These are phyloP conservation scores for Xenopus tropicalis DNA, from an alignment of 2,113 vertebrate genomes.

Conservation along the genomic window DNA sequence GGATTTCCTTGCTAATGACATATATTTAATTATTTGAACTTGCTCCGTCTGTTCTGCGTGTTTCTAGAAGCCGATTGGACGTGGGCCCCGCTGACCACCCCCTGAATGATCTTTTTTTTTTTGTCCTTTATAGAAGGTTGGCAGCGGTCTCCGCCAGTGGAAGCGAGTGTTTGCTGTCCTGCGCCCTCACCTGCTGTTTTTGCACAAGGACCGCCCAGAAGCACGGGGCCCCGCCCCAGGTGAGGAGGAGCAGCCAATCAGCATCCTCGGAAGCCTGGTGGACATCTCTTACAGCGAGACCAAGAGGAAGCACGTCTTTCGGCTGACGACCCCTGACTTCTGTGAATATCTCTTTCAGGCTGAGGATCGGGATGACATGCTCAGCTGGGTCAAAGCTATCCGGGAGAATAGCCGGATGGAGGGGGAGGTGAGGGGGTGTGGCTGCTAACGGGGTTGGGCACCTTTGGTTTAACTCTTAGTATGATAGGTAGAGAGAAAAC, in stretches of 20 bases:
- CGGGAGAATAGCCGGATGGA: constrained; percentile 91
- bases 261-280: constrained; percentile 92
- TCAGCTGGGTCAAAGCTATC: constrained; percentile 95
- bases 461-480: too few relatives aligned
- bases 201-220: constrained; percentile 96
- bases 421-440: constrained; percentile 87
- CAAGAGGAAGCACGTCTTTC: constrained; percentile 91
- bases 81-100: too few relatives aligned
- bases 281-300: constrained; percentile 98
- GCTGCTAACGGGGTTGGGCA: constrained; percentile 49
- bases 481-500: too few relatives aligned
- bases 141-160: constrained; percentile 90
- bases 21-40: too few relatives aligned
- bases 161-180: constrained; percentile 87
- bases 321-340: constrained; percentile 97
- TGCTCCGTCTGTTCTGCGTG: too few relatives aligned
- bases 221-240: constrained; percentile 73
- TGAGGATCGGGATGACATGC: constrained; percentile 96
- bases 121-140: constrained; percentile 81
- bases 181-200: constrained; percentile 83
- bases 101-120: constrained; percentile 34
- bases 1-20: too few relatives aligned
- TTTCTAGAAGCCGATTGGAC: too few relatives aligned
- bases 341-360: constrained; percentile 99
- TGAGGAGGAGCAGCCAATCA: constrained; percentile 93